Conservation (phyloP, 2,113 vertebrate species). For the Trichechus manatus region DNA sequence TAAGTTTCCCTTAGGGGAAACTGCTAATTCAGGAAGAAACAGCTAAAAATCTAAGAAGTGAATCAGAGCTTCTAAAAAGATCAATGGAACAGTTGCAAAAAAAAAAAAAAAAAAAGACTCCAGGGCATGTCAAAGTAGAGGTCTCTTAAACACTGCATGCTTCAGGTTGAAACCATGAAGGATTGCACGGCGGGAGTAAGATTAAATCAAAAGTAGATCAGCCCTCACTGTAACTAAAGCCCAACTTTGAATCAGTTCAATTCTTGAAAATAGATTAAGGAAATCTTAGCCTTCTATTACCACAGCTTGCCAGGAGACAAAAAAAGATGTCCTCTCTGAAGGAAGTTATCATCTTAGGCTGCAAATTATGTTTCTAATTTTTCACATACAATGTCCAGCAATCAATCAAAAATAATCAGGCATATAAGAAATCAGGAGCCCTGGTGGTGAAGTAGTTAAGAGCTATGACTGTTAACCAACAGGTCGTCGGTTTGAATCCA, state of each 20-base stretch:
- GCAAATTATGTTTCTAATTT: neutral
- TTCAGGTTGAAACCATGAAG: neutral
- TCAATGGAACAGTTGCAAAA: neutral
- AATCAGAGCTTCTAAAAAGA: neutral
- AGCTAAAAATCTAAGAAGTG: neutral
- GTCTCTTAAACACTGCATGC: neutral
- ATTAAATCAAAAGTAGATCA: neutral
- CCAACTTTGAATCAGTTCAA: neutral
- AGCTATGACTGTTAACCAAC: no score
- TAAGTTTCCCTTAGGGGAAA: neutral
- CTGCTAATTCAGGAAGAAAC: neutral
- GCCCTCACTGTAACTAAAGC: neutral
- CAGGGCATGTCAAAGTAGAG: neutral
- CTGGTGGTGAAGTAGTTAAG: no score
- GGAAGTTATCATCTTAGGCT: neutral
- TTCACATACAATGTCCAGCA: neutral
- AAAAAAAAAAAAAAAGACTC: neutral
- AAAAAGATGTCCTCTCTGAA: neutral
- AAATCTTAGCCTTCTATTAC: neutral
- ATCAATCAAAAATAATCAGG: neutral
- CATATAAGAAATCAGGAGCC: no score
- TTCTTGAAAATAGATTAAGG: neutral
- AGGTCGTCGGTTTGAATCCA: no score
- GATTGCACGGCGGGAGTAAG: neutral
- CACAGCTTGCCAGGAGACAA: neutral